Conservation (phyloP, 2,797 vertebrate genomes). For the Antennarius maculatus region DNA sequence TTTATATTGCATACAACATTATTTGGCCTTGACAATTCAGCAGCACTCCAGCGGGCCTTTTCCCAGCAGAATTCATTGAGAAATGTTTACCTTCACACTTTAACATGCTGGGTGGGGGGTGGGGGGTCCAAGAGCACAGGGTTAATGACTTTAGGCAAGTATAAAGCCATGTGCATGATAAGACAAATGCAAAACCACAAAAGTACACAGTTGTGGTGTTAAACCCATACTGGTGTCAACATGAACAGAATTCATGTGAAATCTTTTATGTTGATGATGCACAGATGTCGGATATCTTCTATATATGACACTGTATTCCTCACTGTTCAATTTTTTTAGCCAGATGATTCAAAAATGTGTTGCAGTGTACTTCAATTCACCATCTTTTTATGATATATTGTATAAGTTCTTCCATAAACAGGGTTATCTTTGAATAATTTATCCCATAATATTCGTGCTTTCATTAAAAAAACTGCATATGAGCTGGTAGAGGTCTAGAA, state of each 20-base stretch:
- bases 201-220: conserved; percentile 23
- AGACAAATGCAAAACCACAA: conserved; percentile 41
- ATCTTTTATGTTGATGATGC: conserved; percentile 63
- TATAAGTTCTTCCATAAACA: not conserved
- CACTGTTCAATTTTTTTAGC: too few species aligned
- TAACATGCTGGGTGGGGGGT: conserved; percentile 59
- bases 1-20: conserved; percentile 69
- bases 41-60: conserved; percentile 59
- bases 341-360: conserved; percentile 31
- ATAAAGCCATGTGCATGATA: conserved; percentile 48
- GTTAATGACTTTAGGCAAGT: conserved; percentile 56
- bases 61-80: conserved; percentile 55
- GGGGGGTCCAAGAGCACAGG: conserved; percentile 55
- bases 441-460: not conserved
- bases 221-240: conserved; percentile 31
- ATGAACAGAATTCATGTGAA: conserved; percentile 65
- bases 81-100: conserved; percentile 75
- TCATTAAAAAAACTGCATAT: too few species aligned
- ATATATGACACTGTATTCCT: too few species aligned
- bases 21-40: conserved; percentile 73
- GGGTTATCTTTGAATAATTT: conserved; percentile 15
- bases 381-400: conserved; percentile 14
- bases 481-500: too few species aligned
- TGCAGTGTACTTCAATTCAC: conserved; percentile 36
- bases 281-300: conserved; percentile 70